Evolutionary conservation across 2,888 invertebrate species (phyloP).

Genomic region (Neoscelio sp.): DNA sequence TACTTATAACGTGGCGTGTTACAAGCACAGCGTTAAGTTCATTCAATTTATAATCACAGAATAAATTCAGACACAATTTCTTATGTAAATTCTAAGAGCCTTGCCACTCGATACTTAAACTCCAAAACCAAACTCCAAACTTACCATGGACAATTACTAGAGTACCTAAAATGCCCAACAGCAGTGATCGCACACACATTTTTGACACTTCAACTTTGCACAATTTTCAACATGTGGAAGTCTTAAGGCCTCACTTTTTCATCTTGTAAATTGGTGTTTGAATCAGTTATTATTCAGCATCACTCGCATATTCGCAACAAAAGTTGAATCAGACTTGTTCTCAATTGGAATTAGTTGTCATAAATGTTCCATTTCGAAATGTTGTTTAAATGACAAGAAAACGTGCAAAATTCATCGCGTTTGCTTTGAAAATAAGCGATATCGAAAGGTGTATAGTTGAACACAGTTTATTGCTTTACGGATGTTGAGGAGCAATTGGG

Average conservation of each 20-base stretch:
- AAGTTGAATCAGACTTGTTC: slow-evolving; percentile 36
- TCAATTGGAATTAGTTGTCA: slow-evolving; percentile 48
- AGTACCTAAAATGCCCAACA: slow-evolving; percentile 76
- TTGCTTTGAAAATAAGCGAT: background rate
- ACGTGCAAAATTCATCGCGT: background rate
- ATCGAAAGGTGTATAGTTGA: too few species aligned
- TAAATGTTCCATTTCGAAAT: slow-evolving; percentile 59
- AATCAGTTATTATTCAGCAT: slow-evolving; percentile 55
- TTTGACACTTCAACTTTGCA: slow-evolving; percentile 61
- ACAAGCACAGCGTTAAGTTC: background rate
- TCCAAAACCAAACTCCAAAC: slow-evolving; percentile 61
- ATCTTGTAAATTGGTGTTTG: slow-evolving; percentile 52
- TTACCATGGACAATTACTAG: slow-evolving; percentile 78
- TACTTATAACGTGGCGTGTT: too few species aligned
- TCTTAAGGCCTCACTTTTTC: slow-evolving; percentile 55
- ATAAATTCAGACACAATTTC: slow-evolving; percentile 20
- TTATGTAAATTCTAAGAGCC: slow-evolving; percentile 24
- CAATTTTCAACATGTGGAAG: slow-evolving; percentile 54
- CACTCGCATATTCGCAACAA: slow-evolving; percentile 8
- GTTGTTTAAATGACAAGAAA: slow-evolving; percentile 45
- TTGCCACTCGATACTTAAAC: slow-evolving; percentile 10
- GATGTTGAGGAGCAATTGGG: too few species aligned
- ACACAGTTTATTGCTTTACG: background rate
- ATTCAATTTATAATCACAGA: slow-evolving; percentile 17
- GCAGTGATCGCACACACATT: slow-evolving; percentile 75